Evolutionary conservation across 2,888 invertebrate genomes (phyloP), one percentile per base, ranked within the genome.

Genomic region (Opisthograptis luteolata): DNA sequence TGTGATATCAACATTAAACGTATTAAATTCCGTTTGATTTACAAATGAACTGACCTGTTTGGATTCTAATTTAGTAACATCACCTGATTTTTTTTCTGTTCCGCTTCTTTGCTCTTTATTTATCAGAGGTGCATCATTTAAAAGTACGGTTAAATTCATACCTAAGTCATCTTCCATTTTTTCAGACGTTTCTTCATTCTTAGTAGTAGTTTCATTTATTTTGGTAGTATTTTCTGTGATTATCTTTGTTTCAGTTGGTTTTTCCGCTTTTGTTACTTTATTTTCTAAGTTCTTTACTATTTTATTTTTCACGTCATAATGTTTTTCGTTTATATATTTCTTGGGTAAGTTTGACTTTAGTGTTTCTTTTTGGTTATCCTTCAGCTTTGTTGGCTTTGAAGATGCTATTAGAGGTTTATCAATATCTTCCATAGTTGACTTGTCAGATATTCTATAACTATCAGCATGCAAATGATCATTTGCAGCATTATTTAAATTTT

Each of bases 121-220:
- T 1, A 62, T 52, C 22, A 64, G 62, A 12, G 64, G 47, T 19
- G 62, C 63, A 20, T 87, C 86, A 55, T 81, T 85, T 55, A 89
- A 74, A 36, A 83, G 73, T 17, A 89, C 83, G 1, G 81, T 87
- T 0, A 89, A 71, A 55, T 89, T 87, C 40, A 88, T 72, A 3
- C 73, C 64, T 9, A 76, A 67, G 51, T 81, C 79, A 50, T 82
- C 80, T 25, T 70, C 70, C 5, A 46, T 31, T 22, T 68, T 58
- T n/a, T n/a, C n/a, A n/a, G n/a, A 30, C 62, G 55, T 14, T 53
- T 52, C 15, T 66, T 52, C 46, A 41, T 60, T 60, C 7, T 51
- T 28, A 14, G 64, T 59, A 5, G 66, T 59, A 2, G 53, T 62
- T 42, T 66, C 58, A 25, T 36, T 54, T 20, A 60, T 36, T 19